Conservation (phyloP, 2,113 vertebrate genomes). For the Cynoglossus semilaevis region DNA sequence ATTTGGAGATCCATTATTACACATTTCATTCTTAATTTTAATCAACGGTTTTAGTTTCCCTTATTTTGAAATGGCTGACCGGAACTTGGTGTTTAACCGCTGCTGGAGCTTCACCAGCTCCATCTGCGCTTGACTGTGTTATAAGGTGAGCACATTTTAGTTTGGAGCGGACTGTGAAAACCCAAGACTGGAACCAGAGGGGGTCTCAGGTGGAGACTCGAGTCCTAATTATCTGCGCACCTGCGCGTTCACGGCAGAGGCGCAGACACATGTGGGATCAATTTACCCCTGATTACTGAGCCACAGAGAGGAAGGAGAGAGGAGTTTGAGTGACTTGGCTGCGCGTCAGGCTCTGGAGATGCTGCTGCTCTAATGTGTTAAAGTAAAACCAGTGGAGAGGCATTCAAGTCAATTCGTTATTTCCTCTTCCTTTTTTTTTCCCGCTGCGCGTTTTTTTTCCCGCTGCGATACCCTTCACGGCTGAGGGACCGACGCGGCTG, state of each 20-base stretch:
- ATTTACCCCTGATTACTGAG: no score
- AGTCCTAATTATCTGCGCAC: no score
- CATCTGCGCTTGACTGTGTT: conserved; percentile 17
- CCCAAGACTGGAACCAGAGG: not conserved
- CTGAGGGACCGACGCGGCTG: not conserved
- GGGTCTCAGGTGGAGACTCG: not conserved
- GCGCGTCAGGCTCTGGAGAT: conserved; percentile 25
- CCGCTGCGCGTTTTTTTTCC: no score
- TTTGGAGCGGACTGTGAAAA: conserved; percentile 49
- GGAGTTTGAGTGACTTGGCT: conserved; percentile 38
- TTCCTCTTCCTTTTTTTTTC: not conserved
- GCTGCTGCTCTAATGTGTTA: not conserved
- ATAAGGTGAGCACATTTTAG: conserved; percentile 51
- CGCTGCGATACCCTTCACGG: not conserved
- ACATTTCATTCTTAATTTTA: no score
- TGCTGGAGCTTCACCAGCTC: accelerated
- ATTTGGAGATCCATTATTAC: no score
- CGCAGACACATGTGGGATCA: no score
- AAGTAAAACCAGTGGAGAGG: not conserved
- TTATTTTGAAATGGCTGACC: conserved; percentile 33
- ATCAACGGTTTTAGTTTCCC: not conserved
- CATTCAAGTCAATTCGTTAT: not conserved
- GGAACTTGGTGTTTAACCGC: not conserved
- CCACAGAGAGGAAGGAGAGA: not conserved
- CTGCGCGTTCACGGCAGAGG: no score